phyloP scores from a whole-genome alignment of 1,140 invertebrate genomes.

The Aphis craccivora region DNA sequence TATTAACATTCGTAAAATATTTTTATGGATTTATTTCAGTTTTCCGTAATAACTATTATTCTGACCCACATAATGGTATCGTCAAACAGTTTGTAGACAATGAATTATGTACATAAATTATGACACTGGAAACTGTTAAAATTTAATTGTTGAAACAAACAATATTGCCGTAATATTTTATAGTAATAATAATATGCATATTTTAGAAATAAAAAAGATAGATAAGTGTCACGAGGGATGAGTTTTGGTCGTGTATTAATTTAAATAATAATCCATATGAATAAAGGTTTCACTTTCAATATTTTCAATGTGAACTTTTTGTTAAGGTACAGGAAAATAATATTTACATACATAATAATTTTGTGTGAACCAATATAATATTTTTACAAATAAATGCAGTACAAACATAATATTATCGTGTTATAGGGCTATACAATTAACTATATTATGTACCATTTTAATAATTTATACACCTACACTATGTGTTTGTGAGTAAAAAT shows the following conservation, averaged over 20 bases:
- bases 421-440: too few species aligned
- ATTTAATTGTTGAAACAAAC: slow-evolving; percentile 14
- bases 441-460: too few species aligned
- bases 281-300: slow-evolving; percentile 16
- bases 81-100: slow-evolving; percentile 1
- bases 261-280: slow-evolving; percentile 9
- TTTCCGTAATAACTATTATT: slow-evolving; percentile 4
- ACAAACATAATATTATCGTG: too few species aligned
- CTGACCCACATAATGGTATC: not conserved
- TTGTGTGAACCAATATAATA: not conserved
- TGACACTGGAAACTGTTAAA: not conserved
- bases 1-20: not conserved
- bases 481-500: too few species aligned
- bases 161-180: not conserved
- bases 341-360: not conserved
- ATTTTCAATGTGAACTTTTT: not conserved
- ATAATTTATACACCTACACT: too few species aligned
- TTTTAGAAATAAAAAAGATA: not conserved
- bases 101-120: slow-evolving; percentile 22
- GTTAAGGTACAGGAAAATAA: not conserved
- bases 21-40: not conserved
- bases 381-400: too few species aligned
- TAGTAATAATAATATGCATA: not conserved
- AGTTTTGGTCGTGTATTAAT: not conserved
- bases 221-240: slow-evolving; percentile 5